A percentile compares a stretch with the other conserved stretches of the same genome.
These are phyloP conservation scores for Tenthredo amoena DNA, from an alignment of 2,888 invertebrate genomes.

Conservation along the genomic window DNA sequence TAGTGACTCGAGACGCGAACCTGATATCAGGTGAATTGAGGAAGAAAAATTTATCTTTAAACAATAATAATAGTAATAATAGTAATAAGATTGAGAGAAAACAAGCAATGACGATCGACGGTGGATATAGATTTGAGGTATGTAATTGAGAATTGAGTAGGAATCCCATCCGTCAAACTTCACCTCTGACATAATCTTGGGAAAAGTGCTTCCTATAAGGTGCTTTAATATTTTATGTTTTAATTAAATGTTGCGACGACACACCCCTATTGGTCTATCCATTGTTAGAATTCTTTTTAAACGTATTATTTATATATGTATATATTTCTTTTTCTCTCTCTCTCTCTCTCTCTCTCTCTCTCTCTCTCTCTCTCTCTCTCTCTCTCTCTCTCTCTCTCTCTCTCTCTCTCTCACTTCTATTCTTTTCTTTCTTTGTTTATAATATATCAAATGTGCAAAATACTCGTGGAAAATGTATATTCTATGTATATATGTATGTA, in stretches of 20 bases:
- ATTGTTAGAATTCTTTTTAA: neutral
- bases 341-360: neutral
- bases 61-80: no score
- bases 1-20: no score
- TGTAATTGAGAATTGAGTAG: no score
- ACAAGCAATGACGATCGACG: neutral
- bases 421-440: neutral
- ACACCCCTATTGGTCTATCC: neutral
- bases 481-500: constrained; percentile 61
- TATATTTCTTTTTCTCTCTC: neutral
- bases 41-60: neutral
- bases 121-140: no score
- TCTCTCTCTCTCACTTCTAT: neutral
- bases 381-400: neutral
- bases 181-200: constrained; percentile 12
- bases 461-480: constrained; percentile 76
- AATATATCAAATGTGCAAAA: constrained; percentile 77
- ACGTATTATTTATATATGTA: neutral
- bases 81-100: neutral
- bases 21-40: neutral
- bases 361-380: neutral
- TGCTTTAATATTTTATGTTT: neutral
- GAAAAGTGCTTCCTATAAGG: neutral
- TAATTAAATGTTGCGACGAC: neutral
- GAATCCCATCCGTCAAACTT: no score